phyloP scores from a whole-genome alignment of 2,888 invertebrate genomes.

The Notodromas monacha region DNA sequence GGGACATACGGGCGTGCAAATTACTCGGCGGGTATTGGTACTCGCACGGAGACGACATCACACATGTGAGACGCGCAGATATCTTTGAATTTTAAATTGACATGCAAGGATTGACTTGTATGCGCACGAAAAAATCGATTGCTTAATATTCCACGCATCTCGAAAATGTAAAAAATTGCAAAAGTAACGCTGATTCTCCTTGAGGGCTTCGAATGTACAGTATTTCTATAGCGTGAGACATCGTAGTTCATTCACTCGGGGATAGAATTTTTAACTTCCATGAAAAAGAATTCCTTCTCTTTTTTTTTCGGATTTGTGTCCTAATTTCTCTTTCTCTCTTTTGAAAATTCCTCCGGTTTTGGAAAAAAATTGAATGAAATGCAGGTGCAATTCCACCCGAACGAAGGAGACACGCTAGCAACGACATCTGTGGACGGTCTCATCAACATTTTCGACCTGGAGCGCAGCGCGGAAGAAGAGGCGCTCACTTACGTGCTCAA shows the following conservation, averaged over 20 bases:
- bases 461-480: conserved; percentile 36
- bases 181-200: no score
- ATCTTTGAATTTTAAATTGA: no score
- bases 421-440: conserved; percentile 52
- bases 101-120: no score
- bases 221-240: conserved; percentile 1
- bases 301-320: not conserved
- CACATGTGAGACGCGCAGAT: conserved; percentile 18
- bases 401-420: conserved; percentile 28
- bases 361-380: conserved; percentile 10
- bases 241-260: no score
- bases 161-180: no score
- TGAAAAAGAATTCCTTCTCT: no score
- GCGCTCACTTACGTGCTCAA: conserved; percentile 42
- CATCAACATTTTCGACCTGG: conserved; percentile 46
- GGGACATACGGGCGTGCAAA: conserved; percentile 28
- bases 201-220: no score
- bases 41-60: conserved; percentile 46
- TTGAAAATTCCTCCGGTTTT: no score
- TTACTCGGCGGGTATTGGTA: conserved; percentile 43
- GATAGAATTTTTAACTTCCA: no score
- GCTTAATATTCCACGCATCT: no score
- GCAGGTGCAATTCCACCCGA: conserved; percentile 34
- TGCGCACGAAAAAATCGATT: no score
- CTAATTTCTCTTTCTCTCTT: no score